Conservation (phyloP, 2,797 vertebrate species). For the Notoglanidium macrostoma region DNA sequence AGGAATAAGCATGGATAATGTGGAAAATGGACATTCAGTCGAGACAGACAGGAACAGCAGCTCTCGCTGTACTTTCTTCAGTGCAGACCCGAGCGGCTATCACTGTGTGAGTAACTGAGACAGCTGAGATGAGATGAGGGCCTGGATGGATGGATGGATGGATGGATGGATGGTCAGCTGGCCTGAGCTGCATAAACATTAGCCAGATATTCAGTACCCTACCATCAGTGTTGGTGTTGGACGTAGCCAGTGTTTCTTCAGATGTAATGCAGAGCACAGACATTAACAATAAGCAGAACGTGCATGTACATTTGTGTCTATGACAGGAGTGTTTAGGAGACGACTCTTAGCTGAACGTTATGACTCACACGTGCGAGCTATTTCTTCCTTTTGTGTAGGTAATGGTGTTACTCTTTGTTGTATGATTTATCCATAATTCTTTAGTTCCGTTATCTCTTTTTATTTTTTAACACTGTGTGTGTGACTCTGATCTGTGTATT, state of each 20-base stretch:
- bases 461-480: background rate
- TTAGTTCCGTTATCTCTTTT: background rate
- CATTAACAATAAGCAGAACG: background rate
- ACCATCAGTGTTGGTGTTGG: background rate
- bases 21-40: conserved; percentile 34
- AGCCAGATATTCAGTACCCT: background rate
- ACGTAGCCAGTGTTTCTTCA: background rate
- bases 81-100: conserved; percentile 36
- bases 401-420: background rate
- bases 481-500: background rate
- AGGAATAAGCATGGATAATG: conserved; percentile 27
- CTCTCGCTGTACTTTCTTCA: conserved; percentile 42
- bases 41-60: conserved; percentile 32
- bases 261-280: background rate
- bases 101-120: conserved; percentile 53
- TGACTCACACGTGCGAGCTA: background rate
- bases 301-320: background rate
- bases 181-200: background rate
- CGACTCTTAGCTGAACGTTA: background rate
- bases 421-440: background rate
- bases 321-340: background rate
- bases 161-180: background rate
- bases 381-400: background rate
- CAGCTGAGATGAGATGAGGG: background rate
- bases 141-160: background rate